phyloP scores from a whole-genome alignment of 2,888 invertebrate genomes.

The Synergus japonicus region DNA sequence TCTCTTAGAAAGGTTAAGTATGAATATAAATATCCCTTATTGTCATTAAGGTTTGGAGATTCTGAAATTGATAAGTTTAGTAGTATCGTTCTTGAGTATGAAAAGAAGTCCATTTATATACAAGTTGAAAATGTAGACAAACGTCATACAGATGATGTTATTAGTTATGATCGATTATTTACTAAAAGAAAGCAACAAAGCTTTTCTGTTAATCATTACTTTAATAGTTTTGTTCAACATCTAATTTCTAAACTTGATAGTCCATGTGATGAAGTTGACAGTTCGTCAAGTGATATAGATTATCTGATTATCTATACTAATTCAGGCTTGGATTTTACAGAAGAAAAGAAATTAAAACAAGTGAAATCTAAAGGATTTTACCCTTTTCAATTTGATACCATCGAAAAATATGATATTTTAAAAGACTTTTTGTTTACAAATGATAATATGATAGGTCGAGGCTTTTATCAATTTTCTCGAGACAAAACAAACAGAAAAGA shows the following conservation, averaged over 20 bases:
- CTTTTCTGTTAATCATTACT: slow-evolving; percentile 58
- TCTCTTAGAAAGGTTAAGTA: slow-evolving; percentile 56
- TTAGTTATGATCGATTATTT: slow-evolving; percentile 60
- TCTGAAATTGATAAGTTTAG: slow-evolving; percentile 50
- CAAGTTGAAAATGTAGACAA: slow-evolving; percentile 60
- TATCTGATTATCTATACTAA: slow-evolving; percentile 63
- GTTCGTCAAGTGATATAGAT: slow-evolving; percentile 55
- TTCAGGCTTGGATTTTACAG: slow-evolving; percentile 58
- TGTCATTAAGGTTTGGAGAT: slow-evolving; percentile 61
- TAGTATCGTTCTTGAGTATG: slow-evolving; percentile 57
- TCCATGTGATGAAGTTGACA: slow-evolving; percentile 45
- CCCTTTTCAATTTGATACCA: slow-evolving; percentile 43
- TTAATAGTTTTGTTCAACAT: slow-evolving; percentile 61
- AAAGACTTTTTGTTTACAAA: slow-evolving; percentile 41
- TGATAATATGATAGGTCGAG: background rate
- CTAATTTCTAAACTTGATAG: slow-evolving; percentile 48
- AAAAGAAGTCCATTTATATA: slow-evolving; percentile 60
- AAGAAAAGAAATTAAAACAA: slow-evolving; percentile 56
- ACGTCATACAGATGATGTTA: slow-evolving; percentile 56
- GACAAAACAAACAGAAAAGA: slow-evolving; percentile 60
- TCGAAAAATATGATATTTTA: slow-evolving; percentile 22
- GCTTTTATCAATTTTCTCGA: slow-evolving; percentile 59
- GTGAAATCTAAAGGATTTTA: slow-evolving; percentile 45
- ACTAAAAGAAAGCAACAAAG: slow-evolving; percentile 55
- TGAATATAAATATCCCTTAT: slow-evolving; percentile 62